Percentiles rank a stretch among this genome's conserved stretches.
Conservation (phyloP, 2,113 vertebrate genomes). For the Crocuta crocuta region DNA sequence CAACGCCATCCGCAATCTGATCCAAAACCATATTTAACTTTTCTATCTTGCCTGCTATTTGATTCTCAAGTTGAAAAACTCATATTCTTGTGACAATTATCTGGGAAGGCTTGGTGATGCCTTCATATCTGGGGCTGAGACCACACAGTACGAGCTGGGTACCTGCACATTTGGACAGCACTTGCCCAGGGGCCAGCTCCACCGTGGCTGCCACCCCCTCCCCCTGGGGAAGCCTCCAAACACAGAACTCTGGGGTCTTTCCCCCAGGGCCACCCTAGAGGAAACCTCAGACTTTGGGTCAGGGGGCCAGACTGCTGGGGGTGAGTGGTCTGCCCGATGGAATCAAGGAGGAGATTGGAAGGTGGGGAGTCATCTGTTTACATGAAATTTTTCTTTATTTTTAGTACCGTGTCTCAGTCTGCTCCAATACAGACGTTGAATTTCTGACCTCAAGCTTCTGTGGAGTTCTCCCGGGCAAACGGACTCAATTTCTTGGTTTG, state of each 20-base stretch:
- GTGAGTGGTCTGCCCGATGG: not conserved
- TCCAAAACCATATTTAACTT: not conserved
- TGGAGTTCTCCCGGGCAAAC: not conserved
- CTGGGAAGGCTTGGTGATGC: not conserved
- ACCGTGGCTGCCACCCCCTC: too few species aligned
- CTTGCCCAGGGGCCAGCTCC: not conserved
- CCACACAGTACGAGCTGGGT: not conserved
- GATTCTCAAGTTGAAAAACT: not conserved
- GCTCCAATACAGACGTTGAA: not conserved
- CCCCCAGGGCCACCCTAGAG: not conserved
- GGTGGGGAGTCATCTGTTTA: not conserved
- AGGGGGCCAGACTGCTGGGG: not conserved
- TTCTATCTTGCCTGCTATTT: not conserved
- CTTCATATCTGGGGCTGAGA: not conserved
- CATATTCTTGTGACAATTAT: not conserved
- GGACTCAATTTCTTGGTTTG: not conserved
- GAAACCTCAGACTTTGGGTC: not conserved
- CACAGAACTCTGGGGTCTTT: not conserved
- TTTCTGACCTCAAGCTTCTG: not conserved
- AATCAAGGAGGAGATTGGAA: not conserved
- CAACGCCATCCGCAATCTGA: not conserved
- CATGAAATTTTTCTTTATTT: not conserved
- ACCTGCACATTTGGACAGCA: accelerated
- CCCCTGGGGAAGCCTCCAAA: not conserved
- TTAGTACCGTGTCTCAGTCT: not conserved